Conservation (phyloP, 2,113 vertebrate genomes). For the Accipiter virgatus region DNA sequence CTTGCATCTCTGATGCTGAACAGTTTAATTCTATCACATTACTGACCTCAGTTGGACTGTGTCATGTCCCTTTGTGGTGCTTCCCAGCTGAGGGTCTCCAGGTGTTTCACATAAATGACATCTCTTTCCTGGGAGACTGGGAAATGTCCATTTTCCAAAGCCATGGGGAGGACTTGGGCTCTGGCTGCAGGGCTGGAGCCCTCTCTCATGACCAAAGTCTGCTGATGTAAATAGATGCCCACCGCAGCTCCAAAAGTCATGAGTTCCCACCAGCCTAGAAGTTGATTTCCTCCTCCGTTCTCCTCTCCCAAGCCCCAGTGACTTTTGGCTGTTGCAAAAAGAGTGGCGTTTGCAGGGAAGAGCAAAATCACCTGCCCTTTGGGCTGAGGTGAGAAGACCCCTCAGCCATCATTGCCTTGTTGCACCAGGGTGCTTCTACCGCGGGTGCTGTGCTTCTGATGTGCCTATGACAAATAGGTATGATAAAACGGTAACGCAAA, state of each 20-base stretch:
- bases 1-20: background rate
- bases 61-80: background rate
- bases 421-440: background rate
- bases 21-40: background rate
- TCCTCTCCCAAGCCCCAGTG: background rate
- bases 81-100: background rate
- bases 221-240: background rate
- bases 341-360: background rate
- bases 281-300: background rate
- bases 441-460: background rate
- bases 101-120: background rate
- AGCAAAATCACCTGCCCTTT: background rate
- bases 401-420: background rate
- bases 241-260: background rate
- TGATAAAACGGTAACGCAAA: background rate
- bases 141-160: background rate
- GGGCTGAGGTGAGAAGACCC: background rate
- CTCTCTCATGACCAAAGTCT: background rate
- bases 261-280: background rate
- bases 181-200: background rate
- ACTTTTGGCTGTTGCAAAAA: background rate
- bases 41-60: background rate
- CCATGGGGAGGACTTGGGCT: background rate
- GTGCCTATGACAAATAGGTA: background rate
- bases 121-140: background rate